A percentile compares a stretch with the other conserved stretches of the same genome.
Evolutionary conservation across 2,797 vertebrate species (phyloP).

Genomic region (Enoplosus armatus): DNA sequence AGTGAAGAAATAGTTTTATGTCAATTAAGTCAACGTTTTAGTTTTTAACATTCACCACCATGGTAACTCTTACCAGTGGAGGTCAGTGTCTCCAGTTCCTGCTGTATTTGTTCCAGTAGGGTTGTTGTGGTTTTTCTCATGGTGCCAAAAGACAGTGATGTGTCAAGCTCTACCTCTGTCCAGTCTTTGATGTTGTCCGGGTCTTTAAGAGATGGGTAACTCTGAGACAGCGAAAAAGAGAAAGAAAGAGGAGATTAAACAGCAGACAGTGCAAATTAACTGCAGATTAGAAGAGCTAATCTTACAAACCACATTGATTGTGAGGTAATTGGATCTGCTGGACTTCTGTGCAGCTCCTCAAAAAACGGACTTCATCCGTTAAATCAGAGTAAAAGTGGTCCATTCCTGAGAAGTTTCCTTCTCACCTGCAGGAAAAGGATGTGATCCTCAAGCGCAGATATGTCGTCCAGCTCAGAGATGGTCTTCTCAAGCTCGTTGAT

Average conservation of each 20-base stretch:
- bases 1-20: background rate
- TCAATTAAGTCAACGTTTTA: rapidly evolving
- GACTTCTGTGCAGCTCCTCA: no score
- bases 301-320: background rate
- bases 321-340: no score
- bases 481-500: conserved; percentile 18
- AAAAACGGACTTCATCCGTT: no score
- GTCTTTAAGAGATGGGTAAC: conserved; percentile 44
- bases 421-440: conserved; percentile 77
- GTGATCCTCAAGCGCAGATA: conserved; percentile 67
- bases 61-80: conserved; percentile 57
- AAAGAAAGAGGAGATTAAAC: background rate
- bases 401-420: background rate
- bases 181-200: conserved; percentile 31
- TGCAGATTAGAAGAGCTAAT: no score
- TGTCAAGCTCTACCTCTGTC: conserved; percentile 62
- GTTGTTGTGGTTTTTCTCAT: conserved; percentile 37
- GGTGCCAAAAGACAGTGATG: conserved; percentile 68
- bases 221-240: conserved; percentile 46
- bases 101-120: conserved; percentile 62
- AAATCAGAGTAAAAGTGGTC: background rate
- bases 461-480: conserved; percentile 44
- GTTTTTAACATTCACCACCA: background rate
- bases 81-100: conserved; percentile 65
- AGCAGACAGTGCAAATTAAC: background rate